Percentiles rank a stretch among this genome's conserved stretches.
phyloP scores from a whole-genome alignment of 2,888 invertebrate genomes.

The Pristionchus exspectatus region DNA sequence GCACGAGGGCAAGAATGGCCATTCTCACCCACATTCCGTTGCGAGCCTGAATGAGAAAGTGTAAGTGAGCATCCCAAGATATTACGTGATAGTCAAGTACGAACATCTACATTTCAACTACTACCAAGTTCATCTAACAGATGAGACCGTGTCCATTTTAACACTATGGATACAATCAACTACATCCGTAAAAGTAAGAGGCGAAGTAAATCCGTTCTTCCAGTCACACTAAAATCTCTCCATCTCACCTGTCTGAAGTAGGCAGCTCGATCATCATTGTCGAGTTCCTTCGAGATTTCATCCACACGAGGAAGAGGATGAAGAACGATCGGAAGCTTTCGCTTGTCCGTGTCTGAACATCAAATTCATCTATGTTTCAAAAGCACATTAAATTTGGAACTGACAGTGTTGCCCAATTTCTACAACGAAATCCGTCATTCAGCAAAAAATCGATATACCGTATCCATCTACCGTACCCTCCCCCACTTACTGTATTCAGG shows the following conservation, averaged over 20 bases:
- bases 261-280: constrained; percentile 95
- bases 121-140: no score
- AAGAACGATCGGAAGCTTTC: constrained; percentile 83
- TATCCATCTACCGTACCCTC: not conserved
- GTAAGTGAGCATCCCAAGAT: no score
- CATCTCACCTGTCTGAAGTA: constrained; percentile 90
- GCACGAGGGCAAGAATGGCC: constrained; percentile 94
- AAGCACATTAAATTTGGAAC: no score
- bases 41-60: constrained; percentile 84
- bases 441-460: no score
- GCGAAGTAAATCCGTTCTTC: no score
- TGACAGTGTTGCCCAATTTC: no score
- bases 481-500: constrained; percentile 2
- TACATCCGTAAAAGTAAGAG: no score
- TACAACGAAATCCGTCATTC: no score
- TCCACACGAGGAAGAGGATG: constrained; percentile 95
- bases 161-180: no score
- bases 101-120: no score
- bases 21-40: constrained; percentile 98
- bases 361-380: constrained; percentile 47
- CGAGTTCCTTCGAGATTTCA: constrained; percentile 95
- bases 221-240: not conserved
- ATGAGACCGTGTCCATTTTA: no score
- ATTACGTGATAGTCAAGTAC: not conserved
- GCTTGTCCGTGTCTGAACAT: constrained; percentile 53